Base-by-base conservation (phyloP, 1,140 invertebrate species). In the Lasioglossum albipes region DNA sequence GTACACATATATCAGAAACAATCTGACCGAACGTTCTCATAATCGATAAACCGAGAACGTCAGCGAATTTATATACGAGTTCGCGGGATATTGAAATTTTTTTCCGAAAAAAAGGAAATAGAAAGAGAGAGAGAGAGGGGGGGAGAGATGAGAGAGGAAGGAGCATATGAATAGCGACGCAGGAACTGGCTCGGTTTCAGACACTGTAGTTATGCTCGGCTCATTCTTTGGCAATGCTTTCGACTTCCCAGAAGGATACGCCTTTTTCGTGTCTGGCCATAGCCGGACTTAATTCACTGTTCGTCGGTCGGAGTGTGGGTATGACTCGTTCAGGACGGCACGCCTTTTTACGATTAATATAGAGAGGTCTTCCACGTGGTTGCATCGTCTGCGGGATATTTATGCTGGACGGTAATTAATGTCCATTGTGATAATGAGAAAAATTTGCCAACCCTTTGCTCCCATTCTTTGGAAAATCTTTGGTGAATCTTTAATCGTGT, bases 321-420 rank as follows among this genome's bases (percentile, higher is more conserved):
- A 62, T 75, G 45, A 67, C 76, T 77, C 64, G 69, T 64, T 13
- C 62, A 10, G 49, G 36, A 31, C 31, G 75, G 54, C 75, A 75
- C 84, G 80, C 84, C 84, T 85, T 85, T 85, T 75, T 65, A 72
- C 66, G 66, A 82, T 86, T 86, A 86, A 86, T 79, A 85, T 79
- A 71, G 64, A 73, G 66, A 54, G 75, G n/a, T 57, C 54, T 71
- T 75, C 54, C 10, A 45, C 69, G 41, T 52, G 70, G 49, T 74
- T 74, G n/a, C 62, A 0, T 18, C 65, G 70, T 59, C 74, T 67
- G 57, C 59, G 65, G 20, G 49, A 31, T 66, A 22, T 16, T 66
- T 73, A 22, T 16, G 22, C 31, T 16, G n/a, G 18, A 10, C 61
- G 12, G 31, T 76, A 59, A 69, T 76, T 61, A 59, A 18, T 54